Base-by-base conservation (phyloP, 1,140 invertebrate genomes). In the Drosophila sp. region DNA sequence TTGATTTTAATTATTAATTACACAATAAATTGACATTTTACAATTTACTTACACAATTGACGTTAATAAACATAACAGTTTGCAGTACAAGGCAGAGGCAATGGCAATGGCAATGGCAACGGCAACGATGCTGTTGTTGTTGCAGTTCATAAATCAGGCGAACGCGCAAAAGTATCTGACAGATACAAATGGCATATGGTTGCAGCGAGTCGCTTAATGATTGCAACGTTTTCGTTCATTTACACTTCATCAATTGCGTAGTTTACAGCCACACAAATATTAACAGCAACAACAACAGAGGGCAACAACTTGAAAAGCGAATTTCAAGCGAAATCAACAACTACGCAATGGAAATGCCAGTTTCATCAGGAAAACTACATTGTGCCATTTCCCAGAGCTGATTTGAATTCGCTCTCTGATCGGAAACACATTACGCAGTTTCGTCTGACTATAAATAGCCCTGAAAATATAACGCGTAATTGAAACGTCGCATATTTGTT, bases 171-270 rank as follows among this genome's bases (percentile, higher is more conserved):
- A 82, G 72, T 72, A 83, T 78, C 76, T 76, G 80, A 79, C 80
- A 83, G 80, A 79, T 83, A 83, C 80, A 83, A 83, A 83, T 83
- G 56, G 70, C 79, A 65, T 80, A 77, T 72, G 62, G 45, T 38
- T 56, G 51, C 21, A 21, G 65, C 57, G 43, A 54, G 50, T 58
- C 61, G 61, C 53, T 72, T 64, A 71, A 71, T 71, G 59, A 71
- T 71, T 64, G 67, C 67, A 71, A 38, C 67, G 67, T 50, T 73
- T 71, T 57, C 57, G 72, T 70, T 63, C 72, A 74, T 70, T 75
- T 71, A 63, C 72, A 70, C 66, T 75, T 71, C 72, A 71, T 71
- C 66, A 75, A 75, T 69, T 79, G 80, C 75, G 80, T 82, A 78
- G 80, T 82, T 82, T 69, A 71, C 70, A 45, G 66, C 64, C 43